Percentiles rank a stretch among this genome's conserved stretches.
phyloP scores from a whole-genome alignment of 2,888 invertebrate species.

The Cepaea hortensis region DNA sequence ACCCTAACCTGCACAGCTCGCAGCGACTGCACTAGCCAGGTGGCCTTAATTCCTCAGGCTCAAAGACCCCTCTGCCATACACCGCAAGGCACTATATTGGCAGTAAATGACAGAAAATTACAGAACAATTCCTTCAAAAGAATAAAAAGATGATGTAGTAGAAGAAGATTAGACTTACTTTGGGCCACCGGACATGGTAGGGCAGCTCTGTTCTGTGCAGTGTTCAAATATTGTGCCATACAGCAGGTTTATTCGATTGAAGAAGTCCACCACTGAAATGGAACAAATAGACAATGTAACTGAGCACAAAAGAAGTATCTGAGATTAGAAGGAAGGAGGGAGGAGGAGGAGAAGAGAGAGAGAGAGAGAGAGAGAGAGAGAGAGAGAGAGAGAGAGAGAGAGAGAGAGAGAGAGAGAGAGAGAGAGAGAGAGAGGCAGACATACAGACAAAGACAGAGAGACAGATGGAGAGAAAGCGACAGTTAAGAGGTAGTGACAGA shows the following conservation, averaged over 20 bases:
- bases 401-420: no score
- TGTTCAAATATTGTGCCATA: conserved; percentile 90
- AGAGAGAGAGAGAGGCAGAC: no score
- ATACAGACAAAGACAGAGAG: no score
- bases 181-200: conserved; percentile 92
- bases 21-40: no score
- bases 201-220: conserved; percentile 89
- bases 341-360: background rate
- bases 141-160: background rate
- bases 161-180: conserved; percentile 76
- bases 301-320: background rate
- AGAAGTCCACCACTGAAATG: conserved; percentile 90
- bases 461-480: no score
- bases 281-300: background rate
- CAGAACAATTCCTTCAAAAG: background rate
- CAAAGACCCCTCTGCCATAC: no score
- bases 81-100: no score
- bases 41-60: no score
- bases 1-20: no score
- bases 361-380: background rate
- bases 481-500: no score
- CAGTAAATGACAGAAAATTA: background rate
- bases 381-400: no score
- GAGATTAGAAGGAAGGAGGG: background rate
- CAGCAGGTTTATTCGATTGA: conserved; percentile 93